These are phyloP conservation scores for Incurvaria masculella DNA, from an alignment of 2,888 invertebrate species.

Conservation along the genomic window DNA sequence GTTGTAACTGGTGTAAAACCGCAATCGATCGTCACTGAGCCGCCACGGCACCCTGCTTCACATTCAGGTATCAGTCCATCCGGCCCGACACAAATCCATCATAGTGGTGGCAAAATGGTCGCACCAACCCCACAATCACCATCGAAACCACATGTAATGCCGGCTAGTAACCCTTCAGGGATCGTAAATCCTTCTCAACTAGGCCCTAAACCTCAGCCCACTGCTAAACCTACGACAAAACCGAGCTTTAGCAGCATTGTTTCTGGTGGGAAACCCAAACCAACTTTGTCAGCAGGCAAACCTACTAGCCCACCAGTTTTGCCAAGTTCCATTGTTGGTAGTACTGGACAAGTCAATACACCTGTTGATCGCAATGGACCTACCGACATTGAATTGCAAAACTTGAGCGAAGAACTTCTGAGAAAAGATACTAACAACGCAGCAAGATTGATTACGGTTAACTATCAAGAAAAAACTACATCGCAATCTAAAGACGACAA, in stretches of 20 bases:
- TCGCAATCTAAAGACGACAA: slow-evolving; percentile 66
- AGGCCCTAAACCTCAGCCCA: too few relatives aligned
- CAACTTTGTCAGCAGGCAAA: neutral
- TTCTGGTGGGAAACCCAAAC: slow-evolving; percentile 5
- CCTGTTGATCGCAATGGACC: slow-evolving; percentile 23
- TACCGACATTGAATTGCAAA: slow-evolving; percentile 62
- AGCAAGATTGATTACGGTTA: slow-evolving; percentile 64
- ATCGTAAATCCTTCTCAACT: too few relatives aligned
- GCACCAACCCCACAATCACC: too few relatives aligned
- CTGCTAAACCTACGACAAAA: slow-evolving; percentile 4
- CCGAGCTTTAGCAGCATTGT: slow-evolving; percentile 1
- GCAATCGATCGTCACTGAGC: slow-evolving; percentile 19
- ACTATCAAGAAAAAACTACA: slow-evolving; percentile 72
- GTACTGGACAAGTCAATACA: slow-evolving; percentile 24
- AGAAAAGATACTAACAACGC: slow-evolving; percentile 73
- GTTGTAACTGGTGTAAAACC: slow-evolving; percentile 31
- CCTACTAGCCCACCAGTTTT: slow-evolving; percentile 22
- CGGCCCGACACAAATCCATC: too few relatives aligned
- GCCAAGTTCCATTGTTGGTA: slow-evolving; percentile 47
- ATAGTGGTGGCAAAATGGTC: too few relatives aligned
- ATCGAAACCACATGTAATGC: too few relatives aligned
- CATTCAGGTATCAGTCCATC: too few relatives aligned
- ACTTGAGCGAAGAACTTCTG: slow-evolving; percentile 68
- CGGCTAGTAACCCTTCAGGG: too few relatives aligned
- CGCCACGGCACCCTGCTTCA: too few relatives aligned